These are phyloP conservation scores for Athripsodes cinereus DNA, from an alignment of 2,888 invertebrate species.

Conservation along the genomic window DNA sequence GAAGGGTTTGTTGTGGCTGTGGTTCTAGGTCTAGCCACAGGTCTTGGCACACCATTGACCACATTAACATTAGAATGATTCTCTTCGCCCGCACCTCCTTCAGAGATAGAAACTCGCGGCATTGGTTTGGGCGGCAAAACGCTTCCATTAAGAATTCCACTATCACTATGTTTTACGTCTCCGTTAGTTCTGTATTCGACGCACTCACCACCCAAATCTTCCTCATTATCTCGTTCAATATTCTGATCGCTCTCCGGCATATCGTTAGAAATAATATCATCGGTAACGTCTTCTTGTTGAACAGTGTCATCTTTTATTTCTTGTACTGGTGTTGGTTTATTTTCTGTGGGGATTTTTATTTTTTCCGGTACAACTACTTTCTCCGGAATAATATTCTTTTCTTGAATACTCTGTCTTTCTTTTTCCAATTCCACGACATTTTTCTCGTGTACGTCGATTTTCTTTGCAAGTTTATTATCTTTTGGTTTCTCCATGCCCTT, in stretches of 20 bases:
- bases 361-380: background rate
- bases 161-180: background rate
- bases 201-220: constrained; percentile 26
- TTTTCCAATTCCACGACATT: background rate
- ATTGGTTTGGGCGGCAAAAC: constrained; percentile 62
- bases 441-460: constrained; percentile 23
- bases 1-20: constrained; percentile 54
- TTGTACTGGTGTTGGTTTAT: background rate
- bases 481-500: constrained; percentile 56
- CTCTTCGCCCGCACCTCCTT: constrained; percentile 52
- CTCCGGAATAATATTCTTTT: constrained; percentile 7
- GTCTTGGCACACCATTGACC: constrained; percentile 51
- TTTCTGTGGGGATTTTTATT: background rate
- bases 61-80: constrained; percentile 40
- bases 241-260: constrained; percentile 26
- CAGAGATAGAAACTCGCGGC: constrained; percentile 73
- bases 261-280: constrained; percentile 18
- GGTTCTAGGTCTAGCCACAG: constrained; percentile 65
- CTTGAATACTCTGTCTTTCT: background rate
- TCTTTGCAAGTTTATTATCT: constrained; percentile 33
- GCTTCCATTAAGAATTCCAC: constrained; percentile 26
- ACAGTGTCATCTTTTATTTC: background rate
- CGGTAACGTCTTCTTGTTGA: background rate
- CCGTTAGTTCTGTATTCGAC: constrained; percentile 30
- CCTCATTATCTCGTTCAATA: background rate